Evolutionary conservation across 2,888 invertebrate species (phyloP).

Genomic region (Stenotaenia linearis): DNA sequence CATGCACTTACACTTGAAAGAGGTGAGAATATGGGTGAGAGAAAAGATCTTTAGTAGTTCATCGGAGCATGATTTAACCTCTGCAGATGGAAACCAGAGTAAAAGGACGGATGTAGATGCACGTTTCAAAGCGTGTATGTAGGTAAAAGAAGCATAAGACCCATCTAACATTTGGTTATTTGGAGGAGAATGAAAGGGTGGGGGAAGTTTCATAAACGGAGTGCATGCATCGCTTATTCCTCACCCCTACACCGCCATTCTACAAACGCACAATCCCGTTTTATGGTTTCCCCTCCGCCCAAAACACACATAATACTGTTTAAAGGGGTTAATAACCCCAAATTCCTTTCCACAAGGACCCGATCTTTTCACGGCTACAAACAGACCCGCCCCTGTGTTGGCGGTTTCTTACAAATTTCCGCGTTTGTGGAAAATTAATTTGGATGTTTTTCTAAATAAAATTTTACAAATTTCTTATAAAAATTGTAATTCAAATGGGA

Average conservation of each 20-base stretch:
- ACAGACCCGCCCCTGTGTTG: background rate
- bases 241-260: background rate
- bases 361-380: background rate
- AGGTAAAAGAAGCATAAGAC: background rate
- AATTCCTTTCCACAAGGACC: background rate
- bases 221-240: background rate
- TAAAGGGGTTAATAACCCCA: background rate
- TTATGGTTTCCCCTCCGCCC: background rate
- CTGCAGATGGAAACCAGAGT: background rate
- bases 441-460: too few species aligned
- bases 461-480: background rate
- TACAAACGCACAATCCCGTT: background rate
- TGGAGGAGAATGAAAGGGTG: background rate
- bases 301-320: background rate
- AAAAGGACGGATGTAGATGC: background rate
- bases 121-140: background rate
- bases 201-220: background rate
- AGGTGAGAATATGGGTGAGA: background rate
- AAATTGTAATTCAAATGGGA: background rate
- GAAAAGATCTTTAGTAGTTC: background rate
- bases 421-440: background rate
- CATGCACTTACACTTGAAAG: background rate
- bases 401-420: background rate
- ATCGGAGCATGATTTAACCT: background rate
- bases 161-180: background rate